A percentile compares a stretch with the other conserved stretches of the same genome.
These are phyloP conservation scores for Nemotelus nigrinus DNA, from an alignment of 2,888 invertebrate species.

Conservation along the genomic window DNA sequence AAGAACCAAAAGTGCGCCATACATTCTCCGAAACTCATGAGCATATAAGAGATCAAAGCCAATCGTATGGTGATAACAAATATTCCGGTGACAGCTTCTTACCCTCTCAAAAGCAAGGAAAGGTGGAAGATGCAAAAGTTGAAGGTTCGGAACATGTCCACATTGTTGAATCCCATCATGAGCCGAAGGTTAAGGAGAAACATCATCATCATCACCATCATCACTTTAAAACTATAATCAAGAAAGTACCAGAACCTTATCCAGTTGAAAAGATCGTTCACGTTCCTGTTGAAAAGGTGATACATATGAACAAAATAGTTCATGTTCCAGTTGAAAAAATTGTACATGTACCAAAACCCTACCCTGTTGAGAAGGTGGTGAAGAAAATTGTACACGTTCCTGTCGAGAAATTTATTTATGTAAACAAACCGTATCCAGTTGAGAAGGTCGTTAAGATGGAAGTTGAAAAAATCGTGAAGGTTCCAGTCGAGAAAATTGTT, in stretches of 20 bases:
- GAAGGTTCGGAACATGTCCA: conserved; percentile 47
- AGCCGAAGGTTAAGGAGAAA: conserved; percentile 62
- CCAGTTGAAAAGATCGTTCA: conserved; percentile 66
- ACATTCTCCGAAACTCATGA: conserved; percentile 62
- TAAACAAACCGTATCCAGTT: conserved; percentile 65
- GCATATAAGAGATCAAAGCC: conserved; percentile 53
- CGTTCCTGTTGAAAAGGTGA: conserved; percentile 58
- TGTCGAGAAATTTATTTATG: conserved; percentile 60
- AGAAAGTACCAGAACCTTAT: conserved; percentile 67
- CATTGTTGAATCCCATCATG: conserved; percentile 53
- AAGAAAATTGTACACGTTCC: conserved; percentile 62
- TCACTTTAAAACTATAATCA: conserved; percentile 71
- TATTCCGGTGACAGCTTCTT: conserved; percentile 51
- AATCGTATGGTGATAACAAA: conserved; percentile 47
- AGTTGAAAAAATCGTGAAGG: conserved; percentile 64
- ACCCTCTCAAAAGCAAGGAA: conserved; percentile 51
- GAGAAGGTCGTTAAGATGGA: conserved; percentile 66
- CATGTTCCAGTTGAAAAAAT: conserved; percentile 67
- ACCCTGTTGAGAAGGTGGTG: conserved; percentile 67
- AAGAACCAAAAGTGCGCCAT: conserved; percentile 54
- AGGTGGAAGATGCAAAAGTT: conserved; percentile 45
- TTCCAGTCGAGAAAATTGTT: conserved; percentile 57
- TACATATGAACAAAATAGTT: conserved; percentile 47
- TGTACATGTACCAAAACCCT: conserved; percentile 69
- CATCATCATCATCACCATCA: conserved; percentile 75